Conservation (phyloP, 1,140 invertebrate species). For the Acromyrmex charruanus region DNA sequence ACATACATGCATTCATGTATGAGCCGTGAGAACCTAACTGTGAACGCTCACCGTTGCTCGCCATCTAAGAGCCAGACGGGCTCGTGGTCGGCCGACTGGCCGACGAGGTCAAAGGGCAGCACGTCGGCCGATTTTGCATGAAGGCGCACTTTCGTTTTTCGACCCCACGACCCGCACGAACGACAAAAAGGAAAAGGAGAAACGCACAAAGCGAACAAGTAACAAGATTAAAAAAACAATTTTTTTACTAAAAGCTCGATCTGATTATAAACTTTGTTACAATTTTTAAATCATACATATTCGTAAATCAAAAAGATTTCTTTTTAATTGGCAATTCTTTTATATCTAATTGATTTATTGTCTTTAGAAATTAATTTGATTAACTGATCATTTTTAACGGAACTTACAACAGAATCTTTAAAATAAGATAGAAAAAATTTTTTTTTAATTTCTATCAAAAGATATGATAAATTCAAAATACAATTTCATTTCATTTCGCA, state of each 20-base stretch:
- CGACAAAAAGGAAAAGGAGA: constrained; percentile 60
- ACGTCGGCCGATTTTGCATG: constrained; percentile 79
- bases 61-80: constrained; percentile 75
- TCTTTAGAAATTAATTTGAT: neutral
- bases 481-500: neutral
- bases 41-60: constrained; percentile 81
- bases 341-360: neutral
- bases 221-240: neutral
- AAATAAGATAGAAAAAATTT: neutral
- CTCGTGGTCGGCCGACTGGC: constrained; percentile 46
- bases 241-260: neutral
- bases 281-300: too few relatives aligned
- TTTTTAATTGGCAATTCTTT: neutral
- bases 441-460: neutral
- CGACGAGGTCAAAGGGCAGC: constrained; percentile 81
- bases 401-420: neutral
- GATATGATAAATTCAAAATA: neutral
- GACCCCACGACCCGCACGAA: constrained; percentile 47
- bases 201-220: constrained; percentile 6
- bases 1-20: constrained; percentile 81
- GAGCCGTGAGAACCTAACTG: constrained; percentile 85
- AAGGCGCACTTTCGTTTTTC: constrained; percentile 81
- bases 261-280: neutral
- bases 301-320: neutral
- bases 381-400: neutral